These are phyloP conservation scores for Nematostella vectensis DNA, from an alignment of 92 coral and sea anemone species.

Conservation along the genomic window DNA sequence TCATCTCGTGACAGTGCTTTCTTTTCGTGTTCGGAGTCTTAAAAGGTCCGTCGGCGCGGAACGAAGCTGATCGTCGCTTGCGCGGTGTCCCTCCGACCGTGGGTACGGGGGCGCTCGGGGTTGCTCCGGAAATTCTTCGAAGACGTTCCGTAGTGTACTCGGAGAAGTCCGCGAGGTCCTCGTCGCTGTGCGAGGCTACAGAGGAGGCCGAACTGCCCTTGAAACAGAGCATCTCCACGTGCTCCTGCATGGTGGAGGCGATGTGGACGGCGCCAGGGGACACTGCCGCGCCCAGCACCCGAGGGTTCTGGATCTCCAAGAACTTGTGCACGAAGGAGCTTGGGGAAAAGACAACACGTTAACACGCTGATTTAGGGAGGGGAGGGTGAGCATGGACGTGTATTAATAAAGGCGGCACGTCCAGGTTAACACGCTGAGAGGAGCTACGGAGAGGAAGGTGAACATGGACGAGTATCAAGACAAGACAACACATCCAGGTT, in stretches of 20 bases:
- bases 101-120: conserved; percentile 42
- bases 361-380: neutral
- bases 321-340: conserved; percentile 91
- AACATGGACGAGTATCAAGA: too few relatives aligned
- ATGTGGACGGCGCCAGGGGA: conserved; percentile 88
- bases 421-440: too few relatives aligned
- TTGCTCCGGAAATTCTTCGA: conserved; percentile 31
- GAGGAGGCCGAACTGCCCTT: conserved; percentile 73
- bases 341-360: conserved; percentile 5
- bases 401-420: too few relatives aligned
- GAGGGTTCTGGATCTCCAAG: conserved; percentile 85
- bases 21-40: conserved; percentile 37
- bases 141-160: conserved; percentile 26
- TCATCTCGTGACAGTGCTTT: conserved; percentile 28
- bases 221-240: conserved; percentile 89
- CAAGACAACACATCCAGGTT: too few relatives aligned
- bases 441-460: too few relatives aligned
- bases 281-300: conserved; percentile 90
- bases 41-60: conserved; percentile 43
- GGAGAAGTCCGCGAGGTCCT: conserved; percentile 54
- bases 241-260: conserved; percentile 78
- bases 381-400: too few relatives aligned
- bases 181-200: conserved; percentile 59
- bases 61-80: conserved; percentile 18
- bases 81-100: neutral